phyloP scores from a whole-genome alignment of 92 coral and sea anemone species.

The Phenganax subtilis region DNA sequence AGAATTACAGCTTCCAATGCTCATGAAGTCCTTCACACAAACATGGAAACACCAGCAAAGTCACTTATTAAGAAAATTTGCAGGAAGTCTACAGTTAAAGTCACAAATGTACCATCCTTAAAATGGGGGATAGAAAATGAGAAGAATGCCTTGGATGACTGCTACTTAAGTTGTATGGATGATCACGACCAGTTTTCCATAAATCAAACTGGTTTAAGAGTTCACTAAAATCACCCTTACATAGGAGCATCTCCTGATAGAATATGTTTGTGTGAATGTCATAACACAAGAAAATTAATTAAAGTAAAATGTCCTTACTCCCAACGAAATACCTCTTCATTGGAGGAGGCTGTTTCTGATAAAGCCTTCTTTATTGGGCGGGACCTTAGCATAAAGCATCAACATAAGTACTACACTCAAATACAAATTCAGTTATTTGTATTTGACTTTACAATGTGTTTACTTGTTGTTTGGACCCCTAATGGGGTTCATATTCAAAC shows the following conservation, averaged over 20 bases:
- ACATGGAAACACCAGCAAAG: neutral
- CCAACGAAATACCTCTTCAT: slow-evolving; percentile 10
- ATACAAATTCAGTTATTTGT: slow-evolving; percentile 53
- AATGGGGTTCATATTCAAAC: slow-evolving; percentile 27
- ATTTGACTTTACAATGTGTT: slow-evolving; percentile 10
- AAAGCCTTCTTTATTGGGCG: slow-evolving; percentile 43
- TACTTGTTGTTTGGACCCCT: slow-evolving; percentile 32
- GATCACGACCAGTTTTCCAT: slow-evolving; percentile 21
- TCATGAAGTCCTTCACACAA: slow-evolving; percentile 7
- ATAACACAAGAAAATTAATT: slow-evolving; percentile 14
- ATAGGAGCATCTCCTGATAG: slow-evolving; percentile 48
- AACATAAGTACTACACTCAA: slow-evolving; percentile 53
- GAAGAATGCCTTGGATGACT: neutral
- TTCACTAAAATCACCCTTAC: slow-evolving; percentile 16
- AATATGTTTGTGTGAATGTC: slow-evolving; percentile 42
- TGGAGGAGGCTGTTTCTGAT: slow-evolving; percentile 36
- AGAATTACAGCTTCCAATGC: slow-evolving; percentile 1
- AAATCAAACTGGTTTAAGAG: slow-evolving; percentile 24
- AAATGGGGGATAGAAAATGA: slow-evolving; percentile 18
- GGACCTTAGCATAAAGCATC: slow-evolving; percentile 29
- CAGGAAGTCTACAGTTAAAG: neutral
- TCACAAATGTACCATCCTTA: neutral
- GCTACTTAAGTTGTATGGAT: neutral
- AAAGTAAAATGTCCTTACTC: slow-evolving; percentile 50
- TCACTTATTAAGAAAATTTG: neutral